phyloP scores from a whole-genome alignment of 2,113 vertebrate species.

The Phainopepla nitens region DNA sequence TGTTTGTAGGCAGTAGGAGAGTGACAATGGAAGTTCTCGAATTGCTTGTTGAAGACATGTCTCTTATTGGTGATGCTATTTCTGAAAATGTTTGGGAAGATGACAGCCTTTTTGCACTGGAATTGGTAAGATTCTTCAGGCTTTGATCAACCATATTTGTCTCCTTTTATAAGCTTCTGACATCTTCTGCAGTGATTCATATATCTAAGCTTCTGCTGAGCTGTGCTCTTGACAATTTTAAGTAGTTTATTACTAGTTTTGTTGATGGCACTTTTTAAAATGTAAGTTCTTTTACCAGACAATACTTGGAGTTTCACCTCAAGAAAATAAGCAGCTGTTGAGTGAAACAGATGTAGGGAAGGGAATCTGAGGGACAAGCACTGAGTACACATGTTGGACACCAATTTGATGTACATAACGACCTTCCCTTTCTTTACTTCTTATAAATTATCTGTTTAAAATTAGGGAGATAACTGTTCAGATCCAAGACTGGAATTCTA shows the following conservation, averaged over 20 bases:
- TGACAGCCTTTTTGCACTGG: constrained; percentile 84
- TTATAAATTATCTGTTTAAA: neutral
- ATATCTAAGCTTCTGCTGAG: neutral
- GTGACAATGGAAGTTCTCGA: constrained; percentile 81
- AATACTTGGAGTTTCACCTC: neutral
- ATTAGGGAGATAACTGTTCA: neutral
- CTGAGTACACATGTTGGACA: neutral
- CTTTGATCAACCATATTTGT: neutral
- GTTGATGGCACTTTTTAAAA: neutral
- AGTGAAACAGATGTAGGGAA: neutral
- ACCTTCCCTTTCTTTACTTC: neutral
- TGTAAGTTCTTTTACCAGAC: neutral
- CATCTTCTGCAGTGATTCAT: neutral
- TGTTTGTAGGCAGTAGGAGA: constrained; percentile 75
- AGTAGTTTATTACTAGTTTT: neutral
- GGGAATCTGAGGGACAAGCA: neutral
- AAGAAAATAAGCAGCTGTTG: neutral
- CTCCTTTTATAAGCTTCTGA: neutral
- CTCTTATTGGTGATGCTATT: constrained; percentile 81
- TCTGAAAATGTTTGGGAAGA: constrained; percentile 90
- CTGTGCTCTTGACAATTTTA: neutral
- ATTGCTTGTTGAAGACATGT: constrained; percentile 78
- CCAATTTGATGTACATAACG: neutral
- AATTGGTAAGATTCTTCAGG: constrained; percentile 78
- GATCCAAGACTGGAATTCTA: neutral